Evolutionary conservation across 2,888 invertebrate genomes (phyloP), one percentile per base, ranked within the genome.

Genomic region (Luperina testacea): DNA sequence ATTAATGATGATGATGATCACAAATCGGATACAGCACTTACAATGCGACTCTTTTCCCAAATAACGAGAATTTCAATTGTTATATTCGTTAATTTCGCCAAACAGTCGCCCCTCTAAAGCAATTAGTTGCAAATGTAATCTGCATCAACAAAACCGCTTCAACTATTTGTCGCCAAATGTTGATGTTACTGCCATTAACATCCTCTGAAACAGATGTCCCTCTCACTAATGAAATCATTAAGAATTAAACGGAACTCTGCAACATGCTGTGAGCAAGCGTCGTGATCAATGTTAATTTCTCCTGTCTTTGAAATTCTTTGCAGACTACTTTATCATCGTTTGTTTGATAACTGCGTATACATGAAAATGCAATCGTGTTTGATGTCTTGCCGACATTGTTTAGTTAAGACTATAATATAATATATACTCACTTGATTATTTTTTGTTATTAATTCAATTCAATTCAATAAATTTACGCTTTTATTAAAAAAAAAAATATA

Each of bases 171-270:
- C 81, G 72, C 70, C 75, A 75, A 82, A 82, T 72, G 74, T 63
- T 77, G 32, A 68, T 65, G 48, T 32, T 67, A 71, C 64, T 67
- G 48, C 85, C 77, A 76, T 76, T 68, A 59, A 61, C 72, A 69
- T 75, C 76, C 75, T 64, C 67, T 9, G 27, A 15, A 78, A 77
- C 86, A 89, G 81, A 84, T 87, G 88, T 74, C 42, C 24, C 17
- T 59, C 20, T 38, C n/a, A 8, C 48, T 79, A 80, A 84, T 84
- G 32, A 79, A 79, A 84, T 45, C 63, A 38, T 81, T 84, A 70
- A 79, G 64, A 51, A 27, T 51, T 9, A n/a, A 78, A 83, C 24
- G 13, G 38, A 15, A 77, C 9, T 51, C 51, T 67, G 15, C 11
- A 59, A 20, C 13, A 6, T 27, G 15, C 42, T 45, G n/a, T 51